Evolutionary conservation across 2,888 invertebrate genomes (phyloP), one percentile per base, ranked within the genome.

Genomic region (Drosophila paranaensis): DNA sequence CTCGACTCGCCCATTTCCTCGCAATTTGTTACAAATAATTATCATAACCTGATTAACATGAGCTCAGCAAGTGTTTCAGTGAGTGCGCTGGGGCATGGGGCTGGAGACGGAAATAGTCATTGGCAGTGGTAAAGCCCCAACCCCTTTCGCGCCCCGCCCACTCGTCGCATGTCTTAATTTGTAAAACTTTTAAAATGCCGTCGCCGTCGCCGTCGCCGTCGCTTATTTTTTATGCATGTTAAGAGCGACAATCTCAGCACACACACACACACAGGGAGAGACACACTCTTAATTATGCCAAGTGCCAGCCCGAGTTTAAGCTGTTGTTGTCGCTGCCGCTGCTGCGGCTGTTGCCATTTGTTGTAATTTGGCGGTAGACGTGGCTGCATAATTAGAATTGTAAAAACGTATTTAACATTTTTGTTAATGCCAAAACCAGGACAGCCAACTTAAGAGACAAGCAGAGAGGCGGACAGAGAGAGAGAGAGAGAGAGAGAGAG

Each of bases 41-140:
- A 92, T 92, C 92, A 92, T 92, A 92, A 92, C 91, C 92, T 92
- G 92, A 92, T 92, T 92, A 92, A 92, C 92, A 92, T 92, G 92
- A 91, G 89, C 86, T 81, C 83, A 69, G 83, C 77, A 71, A 72
- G 78, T 76, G 80, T 79, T 80, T 76, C 74, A 55, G 45, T 27
- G 25, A 50, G 30, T 14, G 30, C 25, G 45, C 45, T 8, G 30
- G 30, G 20, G 27, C 27, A 5, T 6, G 30, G 6, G 30, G 30
- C 46, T 65, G 67, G 53, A 75, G 75, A 63, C 77, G 74, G 81
- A 84, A 82, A 78, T 76, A 82, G 82, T 79, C 75, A 64, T 61
- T 62, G 66, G 61, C 66, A 54, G 25, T 30, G 64, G 48, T 51
- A 30, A 50, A 33, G 58, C 74, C 46, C 64, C 43, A 33, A 35